A percentile compares a stretch with the other conserved stretches of the same genome.
Evolutionary conservation across 1,140 invertebrate species (phyloP).

Genomic region (Penaeus indicus): DNA sequence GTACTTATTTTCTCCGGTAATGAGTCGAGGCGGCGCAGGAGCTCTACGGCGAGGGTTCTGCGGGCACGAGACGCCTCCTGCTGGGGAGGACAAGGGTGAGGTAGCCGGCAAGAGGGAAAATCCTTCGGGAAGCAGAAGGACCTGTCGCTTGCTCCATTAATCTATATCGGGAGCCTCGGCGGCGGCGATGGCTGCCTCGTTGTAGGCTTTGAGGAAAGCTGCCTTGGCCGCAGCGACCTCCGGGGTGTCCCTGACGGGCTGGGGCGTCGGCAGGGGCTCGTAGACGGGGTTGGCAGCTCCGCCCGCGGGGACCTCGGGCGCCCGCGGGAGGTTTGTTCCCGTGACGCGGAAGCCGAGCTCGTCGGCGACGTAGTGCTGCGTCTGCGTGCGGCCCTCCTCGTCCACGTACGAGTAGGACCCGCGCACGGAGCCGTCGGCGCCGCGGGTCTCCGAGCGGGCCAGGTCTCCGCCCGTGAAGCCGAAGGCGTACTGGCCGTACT

Average conservation of each 20-base stretch:
- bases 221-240: conserved; percentile 46
- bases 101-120: too few species aligned
- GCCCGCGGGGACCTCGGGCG: conserved; percentile 24
- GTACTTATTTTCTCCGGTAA: too few species aligned
- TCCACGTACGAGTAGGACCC: conserved; percentile 71
- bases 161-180: neutral
- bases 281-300: conserved; percentile 46
- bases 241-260: conserved; percentile 36
- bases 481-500: conserved; percentile 64
- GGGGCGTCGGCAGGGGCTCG: conserved; percentile 4
- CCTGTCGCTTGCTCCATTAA: too few species aligned
- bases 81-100: too few species aligned
- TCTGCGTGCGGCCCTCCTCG: conserved; percentile 61
- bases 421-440: conserved; percentile 70
- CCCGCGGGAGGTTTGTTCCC: conserved; percentile 66
- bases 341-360: conserved; percentile 66
- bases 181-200: conserved; percentile 34
- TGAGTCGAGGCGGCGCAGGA: too few species aligned
- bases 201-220: neutral
- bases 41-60: too few species aligned
- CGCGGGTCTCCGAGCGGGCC: conserved; percentile 49
- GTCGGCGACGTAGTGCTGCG: conserved; percentile 67
- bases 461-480: conserved; percentile 62
- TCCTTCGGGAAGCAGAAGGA: too few species aligned
- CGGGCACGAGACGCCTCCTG: too few species aligned